These are phyloP conservation scores for Rhinogobius similis DNA, from an alignment of 2,113 vertebrate species.

Conservation along the genomic window DNA sequence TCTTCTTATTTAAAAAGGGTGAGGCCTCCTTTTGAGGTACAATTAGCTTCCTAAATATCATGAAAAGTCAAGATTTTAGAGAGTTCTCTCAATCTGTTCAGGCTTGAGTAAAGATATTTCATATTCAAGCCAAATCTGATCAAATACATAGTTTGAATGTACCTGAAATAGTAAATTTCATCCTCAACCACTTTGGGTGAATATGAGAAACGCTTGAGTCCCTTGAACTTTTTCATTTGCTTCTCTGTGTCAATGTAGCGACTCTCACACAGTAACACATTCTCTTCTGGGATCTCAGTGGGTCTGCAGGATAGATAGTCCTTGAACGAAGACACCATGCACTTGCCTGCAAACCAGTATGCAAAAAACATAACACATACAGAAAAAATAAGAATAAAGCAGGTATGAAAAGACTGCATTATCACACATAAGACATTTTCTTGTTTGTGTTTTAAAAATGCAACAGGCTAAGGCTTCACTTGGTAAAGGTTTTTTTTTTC, in stretches of 20 bases:
- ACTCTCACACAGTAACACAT: conserved; percentile 93
- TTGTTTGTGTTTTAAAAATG: no score
- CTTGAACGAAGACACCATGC: conserved; percentile 94
- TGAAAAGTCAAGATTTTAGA: background rate
- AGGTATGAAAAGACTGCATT: no score
- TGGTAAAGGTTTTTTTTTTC: background rate
- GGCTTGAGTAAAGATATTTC: background rate
- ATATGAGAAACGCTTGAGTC: conserved; percentile 94
- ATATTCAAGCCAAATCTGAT: background rate
- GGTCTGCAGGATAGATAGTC: conserved; percentile 97
- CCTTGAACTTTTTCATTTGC: conserved; percentile 98
- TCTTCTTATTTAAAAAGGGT: conserved; percentile 94
- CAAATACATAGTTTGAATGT: conserved; percentile 21
- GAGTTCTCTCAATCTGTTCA: background rate
- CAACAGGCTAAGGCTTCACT: no score
- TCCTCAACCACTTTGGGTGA: conserved; percentile 98
- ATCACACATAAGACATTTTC: no score
- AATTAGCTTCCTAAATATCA: conserved; percentile 85
- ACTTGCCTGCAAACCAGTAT: conserved; percentile 84
- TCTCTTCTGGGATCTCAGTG: conserved; percentile 90
- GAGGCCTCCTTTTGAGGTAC: conserved; percentile 96
- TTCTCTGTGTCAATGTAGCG: conserved; percentile 96
- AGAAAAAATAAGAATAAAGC: background rate
- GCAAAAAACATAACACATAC: background rate
- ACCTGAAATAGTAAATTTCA: conserved; percentile 98